Conservation (phyloP, 2,888 invertebrate genomes). For the Hoplodrina blanda region DNA sequence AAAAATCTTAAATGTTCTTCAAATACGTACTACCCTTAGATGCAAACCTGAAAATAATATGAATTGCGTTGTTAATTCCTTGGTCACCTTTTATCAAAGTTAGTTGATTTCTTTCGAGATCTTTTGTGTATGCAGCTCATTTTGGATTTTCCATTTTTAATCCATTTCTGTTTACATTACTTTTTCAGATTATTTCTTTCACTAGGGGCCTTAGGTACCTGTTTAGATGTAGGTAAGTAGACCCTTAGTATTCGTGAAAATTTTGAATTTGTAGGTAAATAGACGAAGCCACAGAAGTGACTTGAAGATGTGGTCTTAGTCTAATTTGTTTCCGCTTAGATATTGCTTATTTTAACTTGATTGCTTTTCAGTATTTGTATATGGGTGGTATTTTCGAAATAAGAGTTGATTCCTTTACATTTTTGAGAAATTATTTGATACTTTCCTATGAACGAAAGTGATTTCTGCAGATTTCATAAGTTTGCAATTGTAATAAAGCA, state of each 20-base stretch:
- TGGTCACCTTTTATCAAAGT: background rate
- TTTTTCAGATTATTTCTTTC: no score
- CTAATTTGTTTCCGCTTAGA: background rate
- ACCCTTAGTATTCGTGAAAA: no score
- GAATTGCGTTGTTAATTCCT: constrained; percentile 4
- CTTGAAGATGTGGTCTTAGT: background rate
- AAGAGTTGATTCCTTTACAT: background rate
- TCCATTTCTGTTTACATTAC: no score
- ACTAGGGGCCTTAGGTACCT: no score
- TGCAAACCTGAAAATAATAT: no score
- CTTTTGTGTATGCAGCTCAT: background rate
- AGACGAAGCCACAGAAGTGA: no score
- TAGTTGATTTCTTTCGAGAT: constrained; percentile 1
- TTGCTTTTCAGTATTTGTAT: background rate
- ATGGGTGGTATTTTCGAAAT: background rate
- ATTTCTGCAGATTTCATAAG: background rate
- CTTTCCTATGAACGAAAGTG: no score
- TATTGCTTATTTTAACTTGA: no score
- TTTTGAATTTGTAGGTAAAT: background rate
- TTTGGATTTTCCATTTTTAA: background rate
- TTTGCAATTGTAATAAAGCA: background rate
- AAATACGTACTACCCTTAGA: no score
- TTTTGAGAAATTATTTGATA: background rate
- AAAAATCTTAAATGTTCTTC: no score
- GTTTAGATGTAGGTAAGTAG: no score